A percentile compares a stretch with the other conserved stretches of the same genome.
Evolutionary conservation across 2,113 vertebrate genomes (phyloP).

Genomic region (Budorcas taxicolor): DNA sequence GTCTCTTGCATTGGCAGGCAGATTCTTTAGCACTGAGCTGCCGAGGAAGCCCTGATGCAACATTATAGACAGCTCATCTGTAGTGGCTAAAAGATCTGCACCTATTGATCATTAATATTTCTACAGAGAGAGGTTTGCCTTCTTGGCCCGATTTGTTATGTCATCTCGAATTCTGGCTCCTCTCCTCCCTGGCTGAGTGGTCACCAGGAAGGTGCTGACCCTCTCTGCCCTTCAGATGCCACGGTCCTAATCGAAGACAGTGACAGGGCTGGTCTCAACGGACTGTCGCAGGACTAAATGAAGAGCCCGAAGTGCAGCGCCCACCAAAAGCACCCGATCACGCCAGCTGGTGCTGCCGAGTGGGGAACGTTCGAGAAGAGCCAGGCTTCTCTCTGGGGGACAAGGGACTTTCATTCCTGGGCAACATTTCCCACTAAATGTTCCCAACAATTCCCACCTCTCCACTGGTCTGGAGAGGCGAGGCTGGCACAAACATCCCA

Average conservation of each 20-base stretch:
- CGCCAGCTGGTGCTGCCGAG: accelerated
- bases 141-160: not conserved
- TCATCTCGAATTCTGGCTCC: not conserved
- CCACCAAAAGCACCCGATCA: not conserved
- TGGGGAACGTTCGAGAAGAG: accelerated
- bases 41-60: not conserved
- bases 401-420: not conserved
- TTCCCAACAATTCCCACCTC: too few relatives aligned
- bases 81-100: not conserved
- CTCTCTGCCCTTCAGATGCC: not conserved
- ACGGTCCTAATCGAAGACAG: not conserved
- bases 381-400: not conserved
- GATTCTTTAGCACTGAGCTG: not conserved
- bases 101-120: not conserved
- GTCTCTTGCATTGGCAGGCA: not conserved
- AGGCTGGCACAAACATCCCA: not conserved
- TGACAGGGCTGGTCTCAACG: accelerated
- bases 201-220: not conserved
- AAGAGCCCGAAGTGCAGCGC: accelerated
- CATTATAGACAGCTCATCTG: not conserved
- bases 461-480: not conserved
- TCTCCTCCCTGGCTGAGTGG: not conserved
- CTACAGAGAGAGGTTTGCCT: not conserved
- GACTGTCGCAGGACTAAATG: not conserved
- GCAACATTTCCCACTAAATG: not conserved